phyloP scores from a whole-genome alignment of 2,888 invertebrate genomes.

The Suillia variegata region DNA sequence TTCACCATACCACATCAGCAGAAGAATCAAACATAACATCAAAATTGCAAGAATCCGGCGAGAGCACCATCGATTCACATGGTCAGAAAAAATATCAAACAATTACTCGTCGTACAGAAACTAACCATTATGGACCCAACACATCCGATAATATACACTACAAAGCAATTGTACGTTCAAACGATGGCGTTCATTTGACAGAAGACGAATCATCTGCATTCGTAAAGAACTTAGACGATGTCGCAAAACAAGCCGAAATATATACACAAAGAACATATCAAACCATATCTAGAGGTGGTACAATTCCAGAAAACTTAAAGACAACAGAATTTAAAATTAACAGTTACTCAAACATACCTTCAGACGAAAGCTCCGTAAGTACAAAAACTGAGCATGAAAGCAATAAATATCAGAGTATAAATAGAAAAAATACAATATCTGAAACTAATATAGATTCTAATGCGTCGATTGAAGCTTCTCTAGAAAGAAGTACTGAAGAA shows the following conservation, averaged over 20 bases:
- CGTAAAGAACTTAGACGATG: conserved; percentile 28
- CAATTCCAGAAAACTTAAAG: conserved; percentile 7
- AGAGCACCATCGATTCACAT: neutral
- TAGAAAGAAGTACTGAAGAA: too few relatives aligned
- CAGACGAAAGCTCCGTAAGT: too few relatives aligned
- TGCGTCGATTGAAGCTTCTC: too few relatives aligned
- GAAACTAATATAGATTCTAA: too few relatives aligned
- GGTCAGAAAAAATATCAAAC: conserved; percentile 11
- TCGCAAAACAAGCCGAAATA: conserved; percentile 6
- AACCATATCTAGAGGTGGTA: conserved; percentile 36
- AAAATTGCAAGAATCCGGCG: neutral
- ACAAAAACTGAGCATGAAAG: too few relatives aligned
- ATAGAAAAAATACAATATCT: neutral
- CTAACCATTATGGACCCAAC: neutral
- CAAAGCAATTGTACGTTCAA: conserved; percentile 37
- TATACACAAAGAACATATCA: conserved; percentile 19
- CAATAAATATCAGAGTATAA: neutral
- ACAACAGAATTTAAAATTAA: neutral
- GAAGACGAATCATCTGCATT: conserved; percentile 37
- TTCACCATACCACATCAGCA: neutral
- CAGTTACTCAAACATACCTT: neutral
- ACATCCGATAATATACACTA: conserved; percentile 35
- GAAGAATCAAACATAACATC: neutral
- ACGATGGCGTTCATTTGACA: conserved; percentile 32
- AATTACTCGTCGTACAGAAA: neutral